phyloP scores from a whole-genome alignment of 2,888 invertebrate genomes.

The Eupithecia vulgata region DNA sequence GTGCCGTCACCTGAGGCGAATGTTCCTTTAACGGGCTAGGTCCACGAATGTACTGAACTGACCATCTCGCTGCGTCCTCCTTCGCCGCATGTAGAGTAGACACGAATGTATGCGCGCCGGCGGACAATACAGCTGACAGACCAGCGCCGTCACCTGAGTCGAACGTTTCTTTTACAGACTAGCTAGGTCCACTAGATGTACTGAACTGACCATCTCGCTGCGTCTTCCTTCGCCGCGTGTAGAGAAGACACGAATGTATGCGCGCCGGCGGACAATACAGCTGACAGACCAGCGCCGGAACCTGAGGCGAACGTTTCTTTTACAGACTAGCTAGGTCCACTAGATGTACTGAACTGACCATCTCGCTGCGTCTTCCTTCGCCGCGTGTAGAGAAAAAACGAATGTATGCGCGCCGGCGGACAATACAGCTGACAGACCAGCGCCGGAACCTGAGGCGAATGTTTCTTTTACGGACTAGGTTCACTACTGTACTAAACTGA shows the following conservation, averaged over 20 bases:
- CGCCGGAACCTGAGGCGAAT: conserved; percentile 89
- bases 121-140: conserved; percentile 87
- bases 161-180: conserved; percentile 86
- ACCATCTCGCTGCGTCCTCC: conserved; percentile 77
- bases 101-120: conserved; percentile 81
- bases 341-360: conserved; percentile 71
- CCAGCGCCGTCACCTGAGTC: conserved; percentile 88
- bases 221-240: conserved; percentile 67
- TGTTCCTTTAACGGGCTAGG: conserved; percentile 83
- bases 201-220: conserved; percentile 78
- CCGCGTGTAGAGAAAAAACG: conserved; percentile 71
- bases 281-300: conserved; percentile 88
- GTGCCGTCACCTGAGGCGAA: conserved; percentile 88
- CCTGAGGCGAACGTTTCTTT: conserved; percentile 88
- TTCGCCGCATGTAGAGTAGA: conserved; percentile 70
- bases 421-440: conserved; percentile 87
- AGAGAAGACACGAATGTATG: conserved; percentile 74
- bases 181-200: conserved; percentile 9
- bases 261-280: conserved; percentile 86
- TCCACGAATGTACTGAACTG: conserved; percentile 43
- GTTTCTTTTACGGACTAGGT: conserved; percentile 78
- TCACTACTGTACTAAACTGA: conserved; percentile 61
- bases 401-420: conserved; percentile 83
- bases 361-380: conserved; percentile 67
- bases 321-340: not conserved